phyloP scores from a whole-genome alignment of 2,888 invertebrate genomes.

The Netelia inedita region DNA sequence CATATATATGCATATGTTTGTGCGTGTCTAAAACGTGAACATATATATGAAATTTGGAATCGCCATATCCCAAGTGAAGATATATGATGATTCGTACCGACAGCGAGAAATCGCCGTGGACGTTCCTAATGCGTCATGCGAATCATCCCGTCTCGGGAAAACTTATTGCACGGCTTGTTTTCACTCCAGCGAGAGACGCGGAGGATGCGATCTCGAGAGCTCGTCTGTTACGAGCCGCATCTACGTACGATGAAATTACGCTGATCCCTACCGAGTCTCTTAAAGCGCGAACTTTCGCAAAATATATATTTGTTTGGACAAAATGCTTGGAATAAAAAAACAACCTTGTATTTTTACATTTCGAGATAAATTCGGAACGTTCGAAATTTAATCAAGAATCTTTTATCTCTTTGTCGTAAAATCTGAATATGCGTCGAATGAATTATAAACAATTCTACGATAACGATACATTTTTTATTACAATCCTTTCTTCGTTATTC shows the following conservation, averaged over 20 bases:
- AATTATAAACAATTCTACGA: too few relatives aligned
- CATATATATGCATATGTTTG: not conserved
- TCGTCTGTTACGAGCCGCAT: not conserved
- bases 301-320: not conserved
- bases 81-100: constrained; percentile 60
- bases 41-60: constrained; percentile 20
- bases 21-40: too few relatives aligned
- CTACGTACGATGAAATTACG: constrained; percentile 10
- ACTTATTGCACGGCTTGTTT: constrained; percentile 57
- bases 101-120: constrained; percentile 62
- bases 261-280: constrained; percentile 9
- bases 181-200: not conserved
- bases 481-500: not conserved
- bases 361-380: not conserved
- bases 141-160: constrained; percentile 52
- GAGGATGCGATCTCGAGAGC: constrained; percentile 5
- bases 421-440: too few relatives aligned
- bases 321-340: not conserved
- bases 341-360: not conserved
- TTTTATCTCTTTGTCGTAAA: too few relatives aligned
- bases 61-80: constrained; percentile 40
- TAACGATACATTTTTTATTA: not conserved
- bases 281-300: constrained; percentile 1
- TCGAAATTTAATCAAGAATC: not conserved
- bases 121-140: constrained; percentile 59